These are phyloP conservation scores for Capromys pilorides DNA, from an alignment of 2,797 vertebrate genomes.

Conservation along the genomic window DNA sequence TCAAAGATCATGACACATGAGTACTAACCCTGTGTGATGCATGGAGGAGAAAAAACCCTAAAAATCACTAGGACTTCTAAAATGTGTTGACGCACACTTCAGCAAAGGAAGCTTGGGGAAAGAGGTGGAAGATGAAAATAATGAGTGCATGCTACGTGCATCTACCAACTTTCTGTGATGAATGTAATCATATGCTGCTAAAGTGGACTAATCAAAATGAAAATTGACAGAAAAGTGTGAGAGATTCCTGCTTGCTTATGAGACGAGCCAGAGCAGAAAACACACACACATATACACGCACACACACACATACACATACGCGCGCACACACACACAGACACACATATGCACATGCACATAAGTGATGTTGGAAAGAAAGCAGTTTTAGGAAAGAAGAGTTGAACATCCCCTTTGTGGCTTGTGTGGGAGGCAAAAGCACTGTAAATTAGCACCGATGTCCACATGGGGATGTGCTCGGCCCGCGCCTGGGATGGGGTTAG, in stretches of 20 bases:
- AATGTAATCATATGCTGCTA: background rate
- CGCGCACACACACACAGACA: background rate
- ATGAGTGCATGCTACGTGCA: background rate
- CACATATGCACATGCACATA: background rate
- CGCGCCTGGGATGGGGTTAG: background rate
- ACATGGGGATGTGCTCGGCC: background rate
- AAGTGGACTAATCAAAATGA: background rate
- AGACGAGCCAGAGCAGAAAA: background rate
- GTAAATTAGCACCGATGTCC: background rate
- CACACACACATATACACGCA: background rate
- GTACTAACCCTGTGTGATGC: background rate
- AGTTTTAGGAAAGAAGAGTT: background rate
- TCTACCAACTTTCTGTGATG: background rate
- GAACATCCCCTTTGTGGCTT: background rate
- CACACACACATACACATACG: background rate
- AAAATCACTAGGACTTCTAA: background rate
- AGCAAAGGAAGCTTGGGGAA: background rate
- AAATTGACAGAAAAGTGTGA: background rate
- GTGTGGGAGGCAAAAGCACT: background rate
- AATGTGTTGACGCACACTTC: background rate
- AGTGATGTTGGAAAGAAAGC: background rate
- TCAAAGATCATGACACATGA: background rate
- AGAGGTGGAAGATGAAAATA: background rate
- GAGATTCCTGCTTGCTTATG: background rate
- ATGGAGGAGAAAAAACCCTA: background rate